Percentiles rank a stretch among this genome's conserved stretches.
Conservation (phyloP, 2,888 invertebrate species). For the Lysandra bellargus region DNA sequence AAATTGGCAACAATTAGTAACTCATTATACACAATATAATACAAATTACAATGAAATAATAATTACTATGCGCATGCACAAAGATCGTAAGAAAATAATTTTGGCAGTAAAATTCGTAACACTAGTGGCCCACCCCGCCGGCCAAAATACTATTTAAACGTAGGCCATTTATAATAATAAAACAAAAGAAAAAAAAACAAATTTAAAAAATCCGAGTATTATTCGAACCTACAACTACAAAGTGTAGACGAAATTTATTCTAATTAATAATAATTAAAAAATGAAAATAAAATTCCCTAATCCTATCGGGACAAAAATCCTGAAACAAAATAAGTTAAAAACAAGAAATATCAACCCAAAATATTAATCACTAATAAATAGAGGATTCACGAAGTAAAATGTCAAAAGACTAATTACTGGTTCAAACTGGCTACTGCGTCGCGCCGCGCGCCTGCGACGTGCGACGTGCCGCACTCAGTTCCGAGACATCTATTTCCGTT, state of each 20-base stretch:
- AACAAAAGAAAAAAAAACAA: slow-evolving; percentile 66
- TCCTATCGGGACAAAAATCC: slow-evolving; percentile 81
- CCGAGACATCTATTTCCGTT: slow-evolving; percentile 62
- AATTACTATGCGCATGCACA: slow-evolving; percentile 80
- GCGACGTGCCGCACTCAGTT: slow-evolving; percentile 41
- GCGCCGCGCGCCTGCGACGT: neutral
- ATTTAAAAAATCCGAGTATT: slow-evolving; percentile 78
- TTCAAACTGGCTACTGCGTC: slow-evolving; percentile 42
- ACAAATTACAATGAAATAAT: slow-evolving; percentile 79
- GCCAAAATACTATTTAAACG: slow-evolving; percentile 78
- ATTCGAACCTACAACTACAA: slow-evolving; percentile 72
- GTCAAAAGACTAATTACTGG: slow-evolving; percentile 67
- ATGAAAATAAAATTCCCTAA: slow-evolving; percentile 81
- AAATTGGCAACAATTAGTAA: slow-evolving; percentile 80
- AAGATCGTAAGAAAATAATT: slow-evolving; percentile 79
- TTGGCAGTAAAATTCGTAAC: slow-evolving; percentile 81
- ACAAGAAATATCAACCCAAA: slow-evolving; percentile 79
- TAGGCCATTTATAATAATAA: slow-evolving; percentile 76
- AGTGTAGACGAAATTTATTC: slow-evolving; percentile 71
- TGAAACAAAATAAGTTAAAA: slow-evolving; percentile 80
- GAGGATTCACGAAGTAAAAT: slow-evolving; percentile 73
- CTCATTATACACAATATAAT: slow-evolving; percentile 74
- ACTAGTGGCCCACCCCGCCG: slow-evolving; percentile 78
- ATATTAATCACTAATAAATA: slow-evolving; percentile 79
- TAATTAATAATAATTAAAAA: slow-evolving; percentile 76